Base-by-base conservation (phyloP, 1,140 invertebrate genomes). In the Dufourea novaeangliae region DNA sequence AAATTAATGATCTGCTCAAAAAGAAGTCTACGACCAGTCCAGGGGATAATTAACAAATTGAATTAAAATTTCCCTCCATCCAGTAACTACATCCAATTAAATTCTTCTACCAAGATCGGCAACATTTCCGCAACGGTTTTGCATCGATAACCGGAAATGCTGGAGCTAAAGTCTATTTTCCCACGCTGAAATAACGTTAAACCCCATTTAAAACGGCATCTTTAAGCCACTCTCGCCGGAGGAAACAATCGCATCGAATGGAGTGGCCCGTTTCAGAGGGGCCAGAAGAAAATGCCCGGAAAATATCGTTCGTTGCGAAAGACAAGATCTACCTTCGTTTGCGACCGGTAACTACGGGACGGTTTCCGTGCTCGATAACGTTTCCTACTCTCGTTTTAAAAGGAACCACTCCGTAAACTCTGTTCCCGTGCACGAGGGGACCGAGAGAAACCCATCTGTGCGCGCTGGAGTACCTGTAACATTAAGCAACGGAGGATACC, bases 261-360 rank as follows among this genome's bases (percentile, higher is more conserved):
- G 14, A 41, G 20, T 14, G 25, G 39, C 25, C n/a, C 25, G 32
- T 25, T 37, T 67, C 57, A 22, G 10, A 44, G 52, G n/a, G 14
- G 8, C 17, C 20, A 64, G 2, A 39, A 25, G 39, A 70, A 67
- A 71, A 63, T 56, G 50, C 17, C 73, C 27, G 71, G 59, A 50
- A 62, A 71, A 83, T 79, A 64, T 75, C 72, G 61, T 57, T 72
- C 27, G 44, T 57, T 25, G 68, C 56, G 5, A 46, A 61, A 78
- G 76, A 83, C 75, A 74, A 80, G 81, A 85, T 86, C 76, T 75
- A 63, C 64, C 61, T 85, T 84, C 62, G 64, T 83, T 76, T 68
- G 56, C 79, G 64, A 83, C 81, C 61, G 70, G 72, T 74, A 80
- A 86, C 67, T 79, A 66, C n/a, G 22, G 56, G 61, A 52, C 64